Conservation (phyloP, 1,140 invertebrate genomes). For the Manduca sexta region DNA sequence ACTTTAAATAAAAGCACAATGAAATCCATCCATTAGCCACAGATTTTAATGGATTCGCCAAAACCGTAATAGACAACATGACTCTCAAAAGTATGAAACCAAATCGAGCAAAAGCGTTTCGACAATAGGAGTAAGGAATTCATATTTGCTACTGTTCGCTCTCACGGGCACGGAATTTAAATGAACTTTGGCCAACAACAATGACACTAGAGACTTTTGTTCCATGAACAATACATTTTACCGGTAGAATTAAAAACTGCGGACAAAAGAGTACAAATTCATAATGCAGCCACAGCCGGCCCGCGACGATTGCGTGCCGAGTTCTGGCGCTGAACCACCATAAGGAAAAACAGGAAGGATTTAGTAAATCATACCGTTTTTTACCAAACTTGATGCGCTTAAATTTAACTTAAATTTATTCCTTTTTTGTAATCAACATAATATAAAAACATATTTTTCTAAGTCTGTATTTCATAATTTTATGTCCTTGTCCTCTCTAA, state of each 20-base stretch:
- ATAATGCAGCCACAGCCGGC: slow-evolving; percentile 53
- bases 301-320: slow-evolving; percentile 32
- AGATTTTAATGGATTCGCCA: too few relatives aligned
- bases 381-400: too few relatives aligned
- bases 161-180: slow-evolving; percentile 66
- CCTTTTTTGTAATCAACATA: too few relatives aligned
- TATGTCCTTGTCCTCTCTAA: too few relatives aligned
- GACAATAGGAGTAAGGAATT: slow-evolving; percentile 64
- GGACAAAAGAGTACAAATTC: slow-evolving; percentile 68
- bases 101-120: slow-evolving; percentile 49
- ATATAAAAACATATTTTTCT: too few relatives aligned
- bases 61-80: slow-evolving; percentile 32
- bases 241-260: slow-evolving; percentile 65
- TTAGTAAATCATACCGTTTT: too few relatives aligned
- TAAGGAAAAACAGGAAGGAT: too few relatives aligned
- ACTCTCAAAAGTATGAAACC: slow-evolving; percentile 48
- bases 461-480: too few relatives aligned
- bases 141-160: slow-evolving; percentile 67
- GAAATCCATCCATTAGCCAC: too few relatives aligned
- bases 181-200: slow-evolving; percentile 69
- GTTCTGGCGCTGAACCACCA: background rate
- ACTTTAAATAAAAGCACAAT: too few relatives aligned
- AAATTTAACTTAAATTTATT: too few relatives aligned
- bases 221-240: slow-evolving; percentile 65
- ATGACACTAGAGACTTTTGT: slow-evolving; percentile 66